A percentile compares a stretch with the other conserved stretches of the same genome.
Conservation (phyloP, 2,888 invertebrate species). For the Choristoneura rosaceana region DNA sequence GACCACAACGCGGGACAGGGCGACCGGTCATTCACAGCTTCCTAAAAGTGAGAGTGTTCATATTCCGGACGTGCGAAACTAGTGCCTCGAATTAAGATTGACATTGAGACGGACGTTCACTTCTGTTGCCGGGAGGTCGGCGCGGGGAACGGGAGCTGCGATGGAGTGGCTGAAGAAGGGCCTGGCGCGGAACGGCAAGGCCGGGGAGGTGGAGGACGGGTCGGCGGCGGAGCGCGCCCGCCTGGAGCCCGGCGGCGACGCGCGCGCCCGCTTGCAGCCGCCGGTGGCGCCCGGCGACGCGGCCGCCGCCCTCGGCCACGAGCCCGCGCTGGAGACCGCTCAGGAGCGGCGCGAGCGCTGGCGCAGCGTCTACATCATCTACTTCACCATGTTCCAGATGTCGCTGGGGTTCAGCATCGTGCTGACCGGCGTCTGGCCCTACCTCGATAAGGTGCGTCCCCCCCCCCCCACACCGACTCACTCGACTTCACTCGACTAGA, state of each 20-base stretch:
- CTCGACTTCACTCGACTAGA: too few relatives aligned
- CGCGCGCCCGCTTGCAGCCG: too few relatives aligned
- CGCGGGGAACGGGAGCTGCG: background rate
- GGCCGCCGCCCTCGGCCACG: too few relatives aligned
- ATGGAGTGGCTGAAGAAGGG: conserved; percentile 73
- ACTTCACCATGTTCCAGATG: conserved; percentile 96
- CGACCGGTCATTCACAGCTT: conserved; percentile 23
- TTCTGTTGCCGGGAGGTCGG: background rate
- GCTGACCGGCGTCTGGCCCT: conserved; percentile 95
- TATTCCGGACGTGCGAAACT: conserved; percentile 5
- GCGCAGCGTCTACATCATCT: conserved; percentile 92
- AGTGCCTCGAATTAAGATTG: background rate
- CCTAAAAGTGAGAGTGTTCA: conserved; percentile 34
- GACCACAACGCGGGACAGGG: background rate
- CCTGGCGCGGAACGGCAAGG: conserved; percentile 51
- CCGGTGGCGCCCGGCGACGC: too few relatives aligned
- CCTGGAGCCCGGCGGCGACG: background rate
- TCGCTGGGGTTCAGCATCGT: conserved; percentile 95
- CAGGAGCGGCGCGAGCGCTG: conserved; percentile 89
- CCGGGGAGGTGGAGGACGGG: conserved; percentile 41
- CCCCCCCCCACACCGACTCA: too few relatives aligned
- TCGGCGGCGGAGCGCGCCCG: conserved; percentile 31
- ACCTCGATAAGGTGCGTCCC: conserved; percentile 93
- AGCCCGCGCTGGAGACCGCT: conserved; percentile 86
- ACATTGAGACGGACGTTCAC: conserved; percentile 16